Base-by-base conservation (phyloP, 2,888 invertebrate genomes). In the Tiliacea citrago region DNA sequence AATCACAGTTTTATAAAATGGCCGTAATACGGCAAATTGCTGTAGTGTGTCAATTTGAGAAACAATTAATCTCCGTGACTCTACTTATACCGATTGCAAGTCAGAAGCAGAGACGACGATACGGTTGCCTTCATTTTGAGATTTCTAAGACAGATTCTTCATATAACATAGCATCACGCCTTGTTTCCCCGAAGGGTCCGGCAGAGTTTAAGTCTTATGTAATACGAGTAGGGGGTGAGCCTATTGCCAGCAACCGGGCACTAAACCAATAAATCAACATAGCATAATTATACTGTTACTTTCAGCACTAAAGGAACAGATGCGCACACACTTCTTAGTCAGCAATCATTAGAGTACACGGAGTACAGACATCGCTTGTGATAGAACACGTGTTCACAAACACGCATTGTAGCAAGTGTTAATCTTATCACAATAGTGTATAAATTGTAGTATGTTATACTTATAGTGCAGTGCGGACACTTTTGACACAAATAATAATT, bases 321-420 rank as follows among this genome's bases (percentile, higher is more conserved):
- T 82, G 82, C 68, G 81, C 61, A n/a, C n/a, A 2, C 77, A 49
- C 65, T 12, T 58, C 24, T 60, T 60, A 75, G 65, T 81, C 35
- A 75, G 16, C 24, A 35, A 13, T 13, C 39, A 13, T 16, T 8
- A 8, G 29, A 49, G 9, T 29, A 13, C 49, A 13, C 35, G 13
- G 51, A 60, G 21, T 1, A 68, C 24, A 75, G 55, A 57, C 39
- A 18, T 21, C n/a, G 24, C 13, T 81, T 66, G 45, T 45, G 42
- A 24, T 21, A 0, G 47, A n/a, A 69, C 82, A 82, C 68, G 61
- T 82, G 77, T 57, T 18, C 68, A 76, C 61, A 69, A 57, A 75
- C 42, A 66, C n/a, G 12, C 16, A 18, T 74, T 63, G 18, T 39
- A 2, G 35, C 57, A 42, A 66, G 51, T 81, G 42, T 68, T 18